Conservation (phyloP, 2,797 vertebrate species). For the Tapera naevia region DNA sequence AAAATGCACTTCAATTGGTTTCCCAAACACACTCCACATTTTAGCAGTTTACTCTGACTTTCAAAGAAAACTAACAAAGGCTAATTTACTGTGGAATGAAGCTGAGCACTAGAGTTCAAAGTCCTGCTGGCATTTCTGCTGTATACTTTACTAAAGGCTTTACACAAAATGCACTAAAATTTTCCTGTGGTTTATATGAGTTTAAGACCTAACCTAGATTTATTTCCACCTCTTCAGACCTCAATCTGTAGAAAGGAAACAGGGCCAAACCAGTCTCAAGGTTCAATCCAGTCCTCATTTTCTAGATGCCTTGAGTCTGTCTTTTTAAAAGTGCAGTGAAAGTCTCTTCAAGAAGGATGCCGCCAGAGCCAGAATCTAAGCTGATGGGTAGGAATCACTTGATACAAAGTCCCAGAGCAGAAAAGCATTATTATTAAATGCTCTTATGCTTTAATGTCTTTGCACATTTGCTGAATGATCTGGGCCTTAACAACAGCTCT, state of each 20-base stretch:
- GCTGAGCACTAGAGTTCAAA: neutral
- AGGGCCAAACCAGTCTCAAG: neutral
- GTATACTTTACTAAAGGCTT: neutral
- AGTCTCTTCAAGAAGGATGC: neutral
- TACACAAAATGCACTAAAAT: neutral
- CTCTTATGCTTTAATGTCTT: neutral
- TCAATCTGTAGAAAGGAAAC: neutral
- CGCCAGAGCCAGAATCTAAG: neutral
- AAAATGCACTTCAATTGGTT: neutral
- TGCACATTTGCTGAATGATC: neutral
- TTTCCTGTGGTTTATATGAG: neutral
- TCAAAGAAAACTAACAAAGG: neutral
- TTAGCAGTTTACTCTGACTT: neutral
- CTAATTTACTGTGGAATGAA: neutral
- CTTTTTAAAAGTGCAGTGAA: neutral
- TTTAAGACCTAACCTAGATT: neutral
- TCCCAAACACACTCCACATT: neutral
- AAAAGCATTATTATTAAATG: slow-evolving; percentile 7
- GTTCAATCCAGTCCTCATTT: neutral
- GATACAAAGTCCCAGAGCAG: neutral
- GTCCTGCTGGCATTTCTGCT: neutral
- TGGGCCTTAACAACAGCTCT: neutral
- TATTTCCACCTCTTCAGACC: neutral
- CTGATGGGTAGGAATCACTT: neutral
- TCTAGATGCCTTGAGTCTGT: neutral